Base-by-base conservation (phyloP, 2,797 vertebrate species). In the Pantherophis vulpinus region DNA sequence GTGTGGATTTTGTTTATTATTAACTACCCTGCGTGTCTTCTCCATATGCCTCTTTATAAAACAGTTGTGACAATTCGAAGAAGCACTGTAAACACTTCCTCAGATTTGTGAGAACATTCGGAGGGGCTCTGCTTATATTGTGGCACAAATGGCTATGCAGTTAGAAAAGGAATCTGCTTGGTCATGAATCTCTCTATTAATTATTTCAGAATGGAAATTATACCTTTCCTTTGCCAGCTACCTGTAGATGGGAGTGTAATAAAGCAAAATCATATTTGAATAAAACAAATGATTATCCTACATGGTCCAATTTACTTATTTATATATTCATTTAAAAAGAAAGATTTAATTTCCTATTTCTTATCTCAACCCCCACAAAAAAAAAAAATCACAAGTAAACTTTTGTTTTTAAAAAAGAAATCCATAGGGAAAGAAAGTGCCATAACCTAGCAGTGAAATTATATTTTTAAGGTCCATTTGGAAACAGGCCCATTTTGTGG, bases 401-500 rank as follows among this genome's bases (percentile, higher is more conserved):
- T 27, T 20, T 59, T 59, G 3, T 70, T 66, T 16, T 5, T 2
- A n/a, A 9, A 2, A 51, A 9, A 88, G 66, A 59, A 29, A 60
- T 60, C 25, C 93, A 92, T 29, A 95, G 94, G 87, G 54, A 70
- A 95, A 92, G 83, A 74, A 96, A 96, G 74, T 5, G 87, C 14
- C 90, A 56, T 86, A 93, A 42, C 25, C 27, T 94, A 89, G 94
- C 0, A 66, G 91, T 94, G 60, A 94, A 95, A 95, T 92, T 3
- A 32, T 47, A 55, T 90, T 2, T 94, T 87, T 94, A 94, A 89
- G 93, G 23, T 87, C 3, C 90, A 93, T 91, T 55, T 94, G 18
- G 74, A 95, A 93, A 92, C 12, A 94, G 96, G 87, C 29, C 90
- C 16, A 51, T 92, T 96, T 95, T 95, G 74, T 93, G 55, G 29